Base-by-base conservation (phyloP, 2,113 vertebrate species). In the Synodontis membranacea region DNA sequence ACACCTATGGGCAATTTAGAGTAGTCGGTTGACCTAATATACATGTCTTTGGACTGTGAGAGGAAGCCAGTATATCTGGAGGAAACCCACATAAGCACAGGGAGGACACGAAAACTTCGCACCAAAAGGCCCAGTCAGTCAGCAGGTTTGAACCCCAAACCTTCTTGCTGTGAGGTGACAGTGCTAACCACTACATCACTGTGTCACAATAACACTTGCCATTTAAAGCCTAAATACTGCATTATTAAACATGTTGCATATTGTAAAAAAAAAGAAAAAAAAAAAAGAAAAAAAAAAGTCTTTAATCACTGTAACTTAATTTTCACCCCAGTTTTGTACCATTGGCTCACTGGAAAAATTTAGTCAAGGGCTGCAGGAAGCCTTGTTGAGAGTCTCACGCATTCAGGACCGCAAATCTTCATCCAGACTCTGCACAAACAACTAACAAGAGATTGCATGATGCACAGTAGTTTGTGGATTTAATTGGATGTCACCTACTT, bases 401-500 rank as follows among this genome's bases (percentile, higher is more conserved):
- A 8, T 80, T 10, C 52, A 68, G 44, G n/a, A 17, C 17, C 58
- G 28, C 25, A 60, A 58, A 58, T 25, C 21, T 58, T 23, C 23
- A 60, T 28, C 58, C 25, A 60, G 2, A 23, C 15, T 75, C 44
- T 5, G 1, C 52, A 72, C 42, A 80, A 60, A 37, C 11, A 2
- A 58, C 56, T 85, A 86, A 80, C 86, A 75, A 68, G n/a, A n/a
- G n/a, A n/a, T n/a, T n/a, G n/a, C n/a, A n/a, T n/a, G n/a, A n/a
- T 28, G 75, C 68, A 46, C 80, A 76, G 46, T 83, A 88, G 88
- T 87, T 75, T 44, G 52, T 54, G 76, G 56, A 84, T 85, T 85
- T 82, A 78, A 88, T 86, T 82, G 81, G 84, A 50, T 84, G 76
- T 60, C 89, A 88, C 78, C 48, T 25, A 83, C 74, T 90, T 83